Conservation (phyloP, 2,888 invertebrate genomes). For the Phrixothrix hirtus region DNA sequence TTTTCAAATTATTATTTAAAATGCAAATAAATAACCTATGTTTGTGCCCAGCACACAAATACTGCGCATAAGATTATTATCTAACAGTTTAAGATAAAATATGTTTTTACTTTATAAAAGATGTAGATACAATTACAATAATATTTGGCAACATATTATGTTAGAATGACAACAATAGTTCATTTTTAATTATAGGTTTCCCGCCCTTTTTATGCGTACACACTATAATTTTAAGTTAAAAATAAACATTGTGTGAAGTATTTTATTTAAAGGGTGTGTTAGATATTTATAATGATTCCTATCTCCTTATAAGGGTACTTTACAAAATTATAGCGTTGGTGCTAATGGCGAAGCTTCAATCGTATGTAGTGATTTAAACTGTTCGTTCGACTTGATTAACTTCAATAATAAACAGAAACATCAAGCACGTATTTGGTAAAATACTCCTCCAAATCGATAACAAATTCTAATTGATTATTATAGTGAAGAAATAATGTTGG, state of each 20-base stretch:
- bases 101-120: not conserved
- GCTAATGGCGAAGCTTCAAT: constrained; percentile 20
- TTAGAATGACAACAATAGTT: not conserved
- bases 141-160: not conserved
- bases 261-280: constrained; percentile 35
- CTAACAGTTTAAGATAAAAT: not conserved
- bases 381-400: too few relatives aligned
- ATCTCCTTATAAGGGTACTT: constrained; percentile 34
- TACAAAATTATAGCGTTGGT: constrained; percentile 36
- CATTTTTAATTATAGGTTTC: not conserved
- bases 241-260: constrained; percentile 31
- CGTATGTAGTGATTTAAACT: too few relatives aligned
- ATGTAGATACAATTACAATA: not conserved
- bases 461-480: too few relatives aligned
- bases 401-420: too few relatives aligned
- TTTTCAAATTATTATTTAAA: too few relatives aligned
- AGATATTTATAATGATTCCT: constrained; percentile 38
- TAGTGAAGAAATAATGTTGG: too few relatives aligned
- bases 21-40: too few relatives aligned
- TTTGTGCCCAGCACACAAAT: not conserved
- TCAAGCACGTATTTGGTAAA: too few relatives aligned
- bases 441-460: too few relatives aligned
- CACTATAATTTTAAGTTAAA: constrained; percentile 38
- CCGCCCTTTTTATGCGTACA: constrained; percentile 33
- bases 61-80: too few relatives aligned